These are phyloP conservation scores for Rhadina sibilatrix DNA, from an alignment of 2,113 vertebrate genomes.

Conservation along the genomic window DNA sequence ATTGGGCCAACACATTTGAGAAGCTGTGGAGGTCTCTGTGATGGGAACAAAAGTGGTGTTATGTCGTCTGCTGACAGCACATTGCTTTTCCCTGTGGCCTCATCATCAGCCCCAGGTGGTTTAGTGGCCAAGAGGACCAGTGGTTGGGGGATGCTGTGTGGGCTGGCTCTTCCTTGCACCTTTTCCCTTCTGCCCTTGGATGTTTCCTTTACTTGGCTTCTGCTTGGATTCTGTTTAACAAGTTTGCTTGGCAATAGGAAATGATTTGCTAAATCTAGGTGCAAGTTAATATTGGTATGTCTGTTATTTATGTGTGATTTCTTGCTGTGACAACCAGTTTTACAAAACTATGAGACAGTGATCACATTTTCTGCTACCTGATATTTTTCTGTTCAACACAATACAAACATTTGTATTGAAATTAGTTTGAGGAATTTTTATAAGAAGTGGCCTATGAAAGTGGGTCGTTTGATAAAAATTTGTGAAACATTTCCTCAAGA, in stretches of 20 bases:
- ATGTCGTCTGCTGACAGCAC: background rate
- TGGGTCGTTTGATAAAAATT: background rate
- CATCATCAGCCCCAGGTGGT: too few species aligned
- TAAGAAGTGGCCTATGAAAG: background rate
- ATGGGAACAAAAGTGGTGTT: background rate
- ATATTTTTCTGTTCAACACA: background rate
- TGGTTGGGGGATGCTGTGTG: accelerated
- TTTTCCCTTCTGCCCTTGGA: background rate
- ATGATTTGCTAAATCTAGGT: background rate
- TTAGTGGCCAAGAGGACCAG: background rate
- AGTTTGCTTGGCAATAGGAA: background rate
- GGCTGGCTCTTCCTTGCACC: background rate
- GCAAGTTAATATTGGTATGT: background rate
- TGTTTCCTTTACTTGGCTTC: background rate
- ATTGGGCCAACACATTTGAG: background rate
- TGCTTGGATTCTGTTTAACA: background rate
- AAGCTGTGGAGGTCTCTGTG: background rate
- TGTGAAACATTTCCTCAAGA: background rate
- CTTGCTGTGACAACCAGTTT: background rate
- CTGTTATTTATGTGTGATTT: background rate
- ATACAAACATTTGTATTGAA: background rate
- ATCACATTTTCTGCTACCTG: background rate
- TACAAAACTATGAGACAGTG: background rate
- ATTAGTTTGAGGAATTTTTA: background rate
- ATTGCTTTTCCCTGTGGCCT: background rate